These are phyloP conservation scores for Tricholaema leucomelas DNA, from an alignment of 2,113 vertebrate species.

Conservation along the genomic window DNA sequence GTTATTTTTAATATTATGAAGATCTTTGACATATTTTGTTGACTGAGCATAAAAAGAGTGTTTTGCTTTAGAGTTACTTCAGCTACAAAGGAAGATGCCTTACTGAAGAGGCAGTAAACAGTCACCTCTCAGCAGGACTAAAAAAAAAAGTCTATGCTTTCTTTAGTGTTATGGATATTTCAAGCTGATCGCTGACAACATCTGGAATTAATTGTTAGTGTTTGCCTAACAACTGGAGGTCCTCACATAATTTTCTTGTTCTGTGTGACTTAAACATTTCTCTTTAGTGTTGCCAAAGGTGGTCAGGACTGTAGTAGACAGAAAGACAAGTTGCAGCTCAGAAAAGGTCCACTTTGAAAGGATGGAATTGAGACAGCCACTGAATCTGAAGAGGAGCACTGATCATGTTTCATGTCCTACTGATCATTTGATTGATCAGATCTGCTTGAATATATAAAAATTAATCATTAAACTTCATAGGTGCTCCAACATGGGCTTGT, in stretches of 20 bases:
- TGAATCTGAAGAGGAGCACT: background rate
- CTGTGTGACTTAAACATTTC: background rate
- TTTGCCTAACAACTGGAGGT: background rate
- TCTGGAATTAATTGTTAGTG: slow-evolving; percentile 6
- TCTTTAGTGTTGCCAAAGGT: background rate
- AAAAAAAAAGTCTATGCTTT: background rate
- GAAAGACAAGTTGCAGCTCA: background rate
- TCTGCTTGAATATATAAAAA: background rate
- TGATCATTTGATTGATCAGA: background rate
- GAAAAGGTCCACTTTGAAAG: background rate
- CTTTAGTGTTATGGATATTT: background rate
- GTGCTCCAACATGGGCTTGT: background rate
- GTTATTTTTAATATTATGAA: background rate
- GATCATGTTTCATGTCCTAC: background rate
- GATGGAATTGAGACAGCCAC: background rate
- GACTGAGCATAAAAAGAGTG: background rate
- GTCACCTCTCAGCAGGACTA: background rate
- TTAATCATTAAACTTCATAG: background rate
- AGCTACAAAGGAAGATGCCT: background rate
- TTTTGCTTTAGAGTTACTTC: background rate
- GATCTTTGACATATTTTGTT: background rate
- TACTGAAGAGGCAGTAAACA: background rate
- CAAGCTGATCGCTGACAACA: background rate
- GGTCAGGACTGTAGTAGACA: background rate
- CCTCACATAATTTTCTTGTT: background rate